These are phyloP conservation scores for Electrona antarctica DNA, from an alignment of 2,113 vertebrate species.

Conservation along the genomic window DNA sequence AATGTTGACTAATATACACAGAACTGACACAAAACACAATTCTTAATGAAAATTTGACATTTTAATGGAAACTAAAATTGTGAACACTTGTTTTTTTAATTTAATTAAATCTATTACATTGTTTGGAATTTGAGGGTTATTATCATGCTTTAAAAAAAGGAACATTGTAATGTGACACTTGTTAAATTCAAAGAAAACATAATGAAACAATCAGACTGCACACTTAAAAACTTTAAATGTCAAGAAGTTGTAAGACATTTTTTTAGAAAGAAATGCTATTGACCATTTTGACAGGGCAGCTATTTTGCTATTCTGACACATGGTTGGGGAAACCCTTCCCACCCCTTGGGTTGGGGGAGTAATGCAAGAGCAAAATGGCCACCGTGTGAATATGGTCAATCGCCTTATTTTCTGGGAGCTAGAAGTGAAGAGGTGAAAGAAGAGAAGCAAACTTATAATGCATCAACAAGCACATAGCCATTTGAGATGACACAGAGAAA, in stretches of 20 bases:
- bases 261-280: constrained; percentile 55
- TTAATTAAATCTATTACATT: constrained; percentile 71
- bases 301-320: too few species aligned
- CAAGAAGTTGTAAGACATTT: constrained; percentile 66
- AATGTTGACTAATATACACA: not conserved
- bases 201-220: constrained; percentile 47
- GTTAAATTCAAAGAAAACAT: constrained; percentile 59
- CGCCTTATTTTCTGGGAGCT: not conserved
- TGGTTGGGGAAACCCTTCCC: too few species aligned
- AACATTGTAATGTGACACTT: constrained; percentile 67
- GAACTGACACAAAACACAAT: constrained; percentile 12
- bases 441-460: constrained; percentile 20
- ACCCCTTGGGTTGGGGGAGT: not conserved
- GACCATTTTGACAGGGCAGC: constrained; percentile 33
- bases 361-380: not conserved
- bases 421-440: not conserved
- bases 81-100: constrained; percentile 66
- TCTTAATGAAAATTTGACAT: constrained; percentile 73
- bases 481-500: constrained; percentile 45
- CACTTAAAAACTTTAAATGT: constrained; percentile 57
- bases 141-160: constrained; percentile 69
- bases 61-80: constrained; percentile 81
- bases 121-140: constrained; percentile 74
- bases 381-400: too few species aligned
- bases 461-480: constrained; percentile 45